Conservation (phyloP, 2,113 vertebrate genomes). For the Drymodes brunneopygia region DNA sequence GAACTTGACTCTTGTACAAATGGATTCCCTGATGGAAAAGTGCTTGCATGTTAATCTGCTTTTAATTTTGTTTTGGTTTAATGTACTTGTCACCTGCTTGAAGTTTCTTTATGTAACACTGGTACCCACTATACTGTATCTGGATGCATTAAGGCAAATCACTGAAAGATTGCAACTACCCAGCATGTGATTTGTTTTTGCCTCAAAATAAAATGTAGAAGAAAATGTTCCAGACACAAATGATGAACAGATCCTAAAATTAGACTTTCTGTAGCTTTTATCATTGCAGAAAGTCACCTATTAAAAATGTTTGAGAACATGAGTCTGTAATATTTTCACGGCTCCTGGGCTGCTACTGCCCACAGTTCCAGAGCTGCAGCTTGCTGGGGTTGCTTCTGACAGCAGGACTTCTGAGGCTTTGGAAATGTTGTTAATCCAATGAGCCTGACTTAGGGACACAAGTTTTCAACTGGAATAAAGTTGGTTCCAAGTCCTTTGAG, state of each 20-base stretch:
- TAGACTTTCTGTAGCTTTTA: slow-evolving; percentile 27
- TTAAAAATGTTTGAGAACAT: background rate
- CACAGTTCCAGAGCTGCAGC: background rate
- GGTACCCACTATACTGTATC: background rate
- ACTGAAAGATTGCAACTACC: background rate
- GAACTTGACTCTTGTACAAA: background rate
- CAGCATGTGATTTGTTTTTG: background rate
- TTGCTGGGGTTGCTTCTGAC: background rate
- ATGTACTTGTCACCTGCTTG: background rate
- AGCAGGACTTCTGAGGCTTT: background rate
- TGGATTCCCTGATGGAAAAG: background rate
- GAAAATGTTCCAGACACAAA: background rate
- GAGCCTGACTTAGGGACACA: background rate
- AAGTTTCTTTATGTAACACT: background rate
- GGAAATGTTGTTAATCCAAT: background rate
- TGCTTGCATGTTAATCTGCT: background rate
- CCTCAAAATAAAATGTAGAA: background rate
- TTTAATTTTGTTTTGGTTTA: background rate
- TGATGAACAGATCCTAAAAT: background rate
- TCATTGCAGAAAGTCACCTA: slow-evolving; percentile 1
- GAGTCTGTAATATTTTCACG: background rate
- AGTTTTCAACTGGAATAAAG: background rate
- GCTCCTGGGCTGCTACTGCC: background rate
- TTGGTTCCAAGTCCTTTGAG: background rate
- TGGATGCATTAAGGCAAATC: background rate